Base-by-base conservation (phyloP, 92 coral and sea anemone genomes). In the Heteractis magnifica region DNA sequence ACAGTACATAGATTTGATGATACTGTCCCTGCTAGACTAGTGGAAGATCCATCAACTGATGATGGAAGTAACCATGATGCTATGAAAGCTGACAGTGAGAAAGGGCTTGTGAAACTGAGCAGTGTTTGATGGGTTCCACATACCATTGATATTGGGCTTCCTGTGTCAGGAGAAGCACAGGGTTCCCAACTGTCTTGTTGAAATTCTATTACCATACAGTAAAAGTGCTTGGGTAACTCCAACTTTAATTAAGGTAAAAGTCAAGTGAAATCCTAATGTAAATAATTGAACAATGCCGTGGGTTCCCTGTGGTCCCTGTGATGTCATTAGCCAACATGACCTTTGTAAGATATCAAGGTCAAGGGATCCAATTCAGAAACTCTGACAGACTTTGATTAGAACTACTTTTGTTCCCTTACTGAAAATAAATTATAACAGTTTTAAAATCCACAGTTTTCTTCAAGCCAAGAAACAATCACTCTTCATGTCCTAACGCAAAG, bases 81-180 rank as follows among this genome's bases (percentile, higher is more conserved):
- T 51, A 87, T 95, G 77, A 92, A 93, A 82, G 91, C 88, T 11
- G 98, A 94, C 89, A 95, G 98, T 81, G 98, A 95, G 44, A 91
- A 90, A 71, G 98, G 98, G 1, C 91, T 95, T 0, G 98, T 95
- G 50, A 95, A 95, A 72, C 77, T 95, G 10, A 95, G 98, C 65
- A 94, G 98, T 70, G 98, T 95, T 23, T 95, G 73, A 68, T 68
- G 73, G 58, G 58, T 53, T 4, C 58, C 7, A 65, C 8, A 16
- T 7, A 65, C 41, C 0, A 10, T 65, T 10, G 16, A 4, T 16
- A n/a, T 16, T 65, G 72, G 78, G 56, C 20, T 74, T 74, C 78
- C 78, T 74, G 78, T 74, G 78, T 49, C 14, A 16, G 52, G 20
- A 49, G 51, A 50, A 21, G 10, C 72, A 79, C 75, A 60, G 83